Base-by-base conservation (phyloP, 2,113 vertebrate species). In the Limnothrissa miodon region DNA sequence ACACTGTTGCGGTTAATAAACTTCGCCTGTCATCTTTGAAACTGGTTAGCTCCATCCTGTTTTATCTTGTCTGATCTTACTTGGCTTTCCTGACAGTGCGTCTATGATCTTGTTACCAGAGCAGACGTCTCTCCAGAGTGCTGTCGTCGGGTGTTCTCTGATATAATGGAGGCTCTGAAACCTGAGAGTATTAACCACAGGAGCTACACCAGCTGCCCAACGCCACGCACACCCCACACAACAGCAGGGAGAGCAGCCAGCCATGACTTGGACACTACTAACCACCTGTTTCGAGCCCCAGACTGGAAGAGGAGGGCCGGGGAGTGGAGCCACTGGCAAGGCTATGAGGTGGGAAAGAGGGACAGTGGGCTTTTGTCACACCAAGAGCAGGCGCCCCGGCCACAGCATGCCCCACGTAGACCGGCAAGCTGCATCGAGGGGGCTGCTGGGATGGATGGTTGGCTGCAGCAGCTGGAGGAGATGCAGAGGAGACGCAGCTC, bases 301-400 rank as follows among this genome's bases (percentile, higher is more conserved):
- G 83, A 78, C 86, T 89, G 92, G 91, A 92, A 90, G 83, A 89
- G 88, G 83, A 89, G 89, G 83, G 93, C 94, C 29, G 92, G 89
- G 82, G 92, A 94, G 56, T 87, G 92, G 78, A 86, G 89, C 85
- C 81, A 84, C 83, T 92, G 91, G 90, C 90, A 91, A 78, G 87
- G 85, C 78, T 84, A 87, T 0, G 79, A 51, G 29, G 78, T 36
- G n/a, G 25, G 13, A 15, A 15, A 82, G 39, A 90, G 90, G 78
- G 86, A 81, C 25, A 88, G 90, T 36, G 81, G 42, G 39, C 66
- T 91, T 59, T 84, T 45, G 79, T 88, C 70, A 15, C 39, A 53
- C 9, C 62, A 13, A 10, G 25, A 70, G 25, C 62, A 81, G 79
- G 29, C 1, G 66, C 85, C 1, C 39, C 5, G 10, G n/a, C 36